Evolutionary conservation across 2,888 invertebrate species (phyloP).

Genomic region (Tethea ocularis): DNA sequence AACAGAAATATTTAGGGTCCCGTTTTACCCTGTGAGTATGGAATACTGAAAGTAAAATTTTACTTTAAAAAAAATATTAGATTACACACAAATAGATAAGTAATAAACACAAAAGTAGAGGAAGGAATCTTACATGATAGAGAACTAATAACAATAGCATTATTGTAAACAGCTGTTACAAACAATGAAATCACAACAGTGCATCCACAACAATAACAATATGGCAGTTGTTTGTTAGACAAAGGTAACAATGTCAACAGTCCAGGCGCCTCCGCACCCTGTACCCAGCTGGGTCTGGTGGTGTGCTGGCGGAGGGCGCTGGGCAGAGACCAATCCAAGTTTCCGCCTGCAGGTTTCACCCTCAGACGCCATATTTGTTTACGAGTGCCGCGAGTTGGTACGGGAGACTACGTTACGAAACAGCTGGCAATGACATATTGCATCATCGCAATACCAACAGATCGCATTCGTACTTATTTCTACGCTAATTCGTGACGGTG

Average conservation of each 20-base stretch:
- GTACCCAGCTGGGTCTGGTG: background rate
- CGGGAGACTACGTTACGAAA: constrained; percentile 56
- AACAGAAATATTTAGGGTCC: too few species aligned
- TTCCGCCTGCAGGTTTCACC: background rate
- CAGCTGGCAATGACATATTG: constrained; percentile 75
- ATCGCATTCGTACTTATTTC: constrained; percentile 38
- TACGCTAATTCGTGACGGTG: constrained; percentile 50
- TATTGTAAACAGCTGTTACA: constrained; percentile 25
- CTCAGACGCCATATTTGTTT: constrained; percentile 50
- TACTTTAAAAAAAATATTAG: too few species aligned
- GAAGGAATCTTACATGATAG: background rate
- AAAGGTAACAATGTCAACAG: background rate
- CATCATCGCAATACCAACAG: constrained; percentile 60
- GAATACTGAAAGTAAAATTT: too few species aligned
- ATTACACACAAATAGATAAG: background rate
- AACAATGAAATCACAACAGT: constrained; percentile 12
- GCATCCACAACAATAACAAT: background rate
- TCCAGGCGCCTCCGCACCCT: background rate
- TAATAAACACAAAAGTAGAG: background rate
- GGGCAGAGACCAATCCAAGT: background rate
- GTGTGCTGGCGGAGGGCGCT: background rate
- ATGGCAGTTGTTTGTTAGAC: background rate
- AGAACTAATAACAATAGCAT: background rate
- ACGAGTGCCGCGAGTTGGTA: constrained; percentile 31
- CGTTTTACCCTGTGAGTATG: too few species aligned